phyloP scores from a whole-genome alignment of 1,140 invertebrate genomes.

The Aphaenogaster ashmeadi region DNA sequence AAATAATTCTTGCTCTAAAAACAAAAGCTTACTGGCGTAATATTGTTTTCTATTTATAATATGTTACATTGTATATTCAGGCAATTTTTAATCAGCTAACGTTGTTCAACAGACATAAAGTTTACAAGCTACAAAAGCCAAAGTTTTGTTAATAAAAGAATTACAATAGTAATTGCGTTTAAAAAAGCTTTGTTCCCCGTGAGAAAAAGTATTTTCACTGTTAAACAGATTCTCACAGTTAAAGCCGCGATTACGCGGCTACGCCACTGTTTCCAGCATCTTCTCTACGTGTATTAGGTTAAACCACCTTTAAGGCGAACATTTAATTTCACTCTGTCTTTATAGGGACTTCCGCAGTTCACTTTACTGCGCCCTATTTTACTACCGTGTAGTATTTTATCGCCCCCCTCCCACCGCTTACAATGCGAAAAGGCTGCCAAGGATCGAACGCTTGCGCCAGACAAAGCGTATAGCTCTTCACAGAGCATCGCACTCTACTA shows the following conservation, averaged over 20 bases:
- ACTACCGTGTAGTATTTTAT: conserved; percentile 63
- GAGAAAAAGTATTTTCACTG: not conserved
- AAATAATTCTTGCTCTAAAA: not conserved
- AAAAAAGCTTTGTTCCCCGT: not conserved
- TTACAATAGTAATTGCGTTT: not conserved
- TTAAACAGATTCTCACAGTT: not conserved
- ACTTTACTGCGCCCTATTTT: conserved; percentile 56
- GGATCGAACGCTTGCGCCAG: conserved; percentile 28
- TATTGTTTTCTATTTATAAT: not conserved
- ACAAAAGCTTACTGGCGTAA: not conserved
- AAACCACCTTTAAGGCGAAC: conserved; percentile 47
- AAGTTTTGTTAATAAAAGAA: not conserved
- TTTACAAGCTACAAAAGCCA: not conserved
- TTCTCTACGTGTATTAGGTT: conserved; percentile 28
- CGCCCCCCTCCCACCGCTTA: not conserved
- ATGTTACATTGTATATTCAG: not conserved
- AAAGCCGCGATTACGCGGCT: not conserved
- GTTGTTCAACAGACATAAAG: not conserved
- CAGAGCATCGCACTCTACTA: not conserved
- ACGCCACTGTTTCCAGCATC: conserved; percentile 2
- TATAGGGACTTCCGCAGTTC: conserved; percentile 37
- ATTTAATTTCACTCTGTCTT: conserved; percentile 57
- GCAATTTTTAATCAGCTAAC: not conserved
- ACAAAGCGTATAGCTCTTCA: conserved; percentile 22
- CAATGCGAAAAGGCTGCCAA: conserved; percentile 29